Base-by-base conservation (phyloP, 2,888 invertebrate genomes). In the Chesias legatella region DNA sequence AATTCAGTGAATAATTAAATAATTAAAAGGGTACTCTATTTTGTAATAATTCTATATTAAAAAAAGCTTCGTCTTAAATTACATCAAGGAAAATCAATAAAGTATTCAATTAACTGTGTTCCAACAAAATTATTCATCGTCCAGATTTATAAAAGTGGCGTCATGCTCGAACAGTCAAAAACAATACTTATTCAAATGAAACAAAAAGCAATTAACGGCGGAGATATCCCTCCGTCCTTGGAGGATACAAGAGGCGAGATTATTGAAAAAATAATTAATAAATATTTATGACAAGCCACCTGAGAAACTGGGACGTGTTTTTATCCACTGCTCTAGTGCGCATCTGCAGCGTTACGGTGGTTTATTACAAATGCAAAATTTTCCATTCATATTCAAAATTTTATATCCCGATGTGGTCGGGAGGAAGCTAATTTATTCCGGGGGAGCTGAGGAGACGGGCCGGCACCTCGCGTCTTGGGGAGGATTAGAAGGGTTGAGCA, bases 311-410 rank as follows among this genome's bases (percentile, higher is more conserved):
- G 72, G 60, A 60, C 51, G 43, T 64, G 76, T 77, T 84, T 85
- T 83, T 84, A 83, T 81, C 79, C 81, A 79, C 71, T 77, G 50
- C 73, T 73, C 21, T 64, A 69, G 75, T 75, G 73, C 83, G 74
- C 84, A 85, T 84, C 85, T 83, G 86, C 79, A 78, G 72, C 72
- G 60, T 68, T 69, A 80, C 75, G 70, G 90, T 90, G 90, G 90
- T 92, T 93, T 92, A 93, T 94, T 93, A 93, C 91, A 90, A 90
- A 94, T 94, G 93, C 93, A 93, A 94, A 94, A 93, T 92, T 92
- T 91, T 91, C 93, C 92, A 94, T 94, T 94, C 94, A 94, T 94
- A 94, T 94, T 94, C 94, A 93, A 94, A 94, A 94, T 94, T 94
- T 94, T 93, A 93, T 93, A 93, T 93, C 93, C 91, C 91, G 77